Evolutionary conservation across 1,140 invertebrate species (phyloP), one percentile per base, ranked within the genome.

Genomic region (Odontomachus brunneus): DNA sequence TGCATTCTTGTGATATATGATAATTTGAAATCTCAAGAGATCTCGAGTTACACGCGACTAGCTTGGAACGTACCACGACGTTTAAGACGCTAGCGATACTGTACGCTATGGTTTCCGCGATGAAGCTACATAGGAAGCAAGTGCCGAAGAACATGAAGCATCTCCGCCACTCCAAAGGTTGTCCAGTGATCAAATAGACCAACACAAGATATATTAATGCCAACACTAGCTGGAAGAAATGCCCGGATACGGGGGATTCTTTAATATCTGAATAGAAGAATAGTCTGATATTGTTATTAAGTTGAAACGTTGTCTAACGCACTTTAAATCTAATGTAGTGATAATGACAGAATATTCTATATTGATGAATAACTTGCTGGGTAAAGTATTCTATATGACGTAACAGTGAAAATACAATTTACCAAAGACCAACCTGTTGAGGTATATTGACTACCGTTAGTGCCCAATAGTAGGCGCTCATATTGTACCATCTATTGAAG

Each of bases 401-500:
- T 24, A 60, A 74, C 17, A 59, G 7, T 44, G 59, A 3, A 19
- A 26, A 17, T 22, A 48, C 4, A 75, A 63, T 51, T 63, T 2
- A 33, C 22, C 49, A 15, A 33, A 12, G 12, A 55, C 65, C 33
- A 53, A 98, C 95, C 93, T 98, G 97, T 0, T 94, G 90, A 5
- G 97, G 97, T 33, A 97, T 94, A 29, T 95, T 95, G 0, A 98
- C 96, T 67, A 98, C 91, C 0, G 97, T 97, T 88, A 98, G 95
- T 0, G 98, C 98, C 12, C 97, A 95, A 92, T 98, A 99, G 91
- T 99, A 99, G 0, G 98, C 96, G 90, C 97, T 97, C 17, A 99
- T 92, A 29, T 97, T 96, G 92, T 99, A 99, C 98, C 98, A 99
- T 86, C 97, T 96, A 92, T 99, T 99, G 88, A 99, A 97, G 90